A percentile compares a stretch with the other conserved stretches of the same genome.
phyloP scores from a whole-genome alignment of 1,140 invertebrate species.

The Drosophila erecta region DNA sequence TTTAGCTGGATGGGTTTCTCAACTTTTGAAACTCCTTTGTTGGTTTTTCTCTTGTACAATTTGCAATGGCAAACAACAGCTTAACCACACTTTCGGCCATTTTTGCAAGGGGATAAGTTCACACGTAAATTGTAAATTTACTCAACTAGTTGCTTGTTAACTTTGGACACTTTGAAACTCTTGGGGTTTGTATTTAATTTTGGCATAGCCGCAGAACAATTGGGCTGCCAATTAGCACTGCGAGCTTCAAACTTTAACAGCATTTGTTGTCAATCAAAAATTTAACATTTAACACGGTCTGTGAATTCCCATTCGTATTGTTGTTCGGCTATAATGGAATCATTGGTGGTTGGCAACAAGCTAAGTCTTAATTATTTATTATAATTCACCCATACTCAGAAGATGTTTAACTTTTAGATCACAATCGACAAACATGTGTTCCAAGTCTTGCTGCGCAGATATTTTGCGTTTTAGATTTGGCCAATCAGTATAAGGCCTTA shows the following conservation, averaged over 20 bases:
- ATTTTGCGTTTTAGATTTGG: conserved; percentile 18
- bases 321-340: background rate
- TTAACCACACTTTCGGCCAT: conserved; percentile 21
- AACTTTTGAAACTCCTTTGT: conserved; percentile 54
- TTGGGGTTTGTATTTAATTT: conserved; percentile 36
- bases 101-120: conserved; percentile 38
- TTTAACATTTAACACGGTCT: conserved; percentile 45
- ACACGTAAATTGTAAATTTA: conserved; percentile 39
- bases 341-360: background rate
- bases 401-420: background rate
- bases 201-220: conserved; percentile 21
- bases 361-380: background rate
- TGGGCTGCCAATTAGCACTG: conserved; percentile 13
- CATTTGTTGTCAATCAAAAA: conserved; percentile 42
- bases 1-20: conserved; percentile 28
- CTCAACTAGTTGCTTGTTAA: conserved; percentile 36
- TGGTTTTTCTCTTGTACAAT: conserved; percentile 54
- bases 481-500: background rate
- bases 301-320: conserved; percentile 9
- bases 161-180: conserved; percentile 29
- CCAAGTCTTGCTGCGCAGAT: conserved; percentile 21
- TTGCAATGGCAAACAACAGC: conserved; percentile 46
- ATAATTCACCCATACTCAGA: background rate
- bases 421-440: background rate
- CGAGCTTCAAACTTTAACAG: conserved; percentile 8